Percentiles rank a stretch among this genome's conserved stretches.
phyloP scores from a whole-genome alignment of 2,888 invertebrate genomes.

The Troides aeacus region DNA sequence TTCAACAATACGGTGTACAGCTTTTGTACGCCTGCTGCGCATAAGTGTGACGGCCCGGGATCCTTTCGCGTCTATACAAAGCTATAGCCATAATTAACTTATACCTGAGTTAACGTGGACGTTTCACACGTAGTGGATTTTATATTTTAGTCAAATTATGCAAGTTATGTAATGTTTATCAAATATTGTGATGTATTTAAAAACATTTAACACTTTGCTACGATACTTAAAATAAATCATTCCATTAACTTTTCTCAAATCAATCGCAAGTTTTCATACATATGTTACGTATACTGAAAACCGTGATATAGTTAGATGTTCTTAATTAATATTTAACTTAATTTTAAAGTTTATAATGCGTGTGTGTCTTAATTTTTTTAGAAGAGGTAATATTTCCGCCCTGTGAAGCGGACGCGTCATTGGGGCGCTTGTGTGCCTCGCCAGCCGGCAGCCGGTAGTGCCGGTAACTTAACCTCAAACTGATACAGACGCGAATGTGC shows the following conservation, averaged over 20 bases:
- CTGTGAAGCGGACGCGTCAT: conserved; percentile 54
- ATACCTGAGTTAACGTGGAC: conserved; percentile 67
- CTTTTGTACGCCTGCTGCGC: conserved; percentile 74
- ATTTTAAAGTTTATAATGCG: conserved; percentile 3
- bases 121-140: conserved; percentile 52
- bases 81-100: conserved; percentile 71
- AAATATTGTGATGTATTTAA: background rate
- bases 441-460: conserved; percentile 68
- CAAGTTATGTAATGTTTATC: background rate
- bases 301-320: too few species aligned
- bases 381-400: conserved; percentile 45
- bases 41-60: conserved; percentile 71
- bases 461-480: conserved; percentile 79
- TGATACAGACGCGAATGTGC: conserved; percentile 76
- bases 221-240: background rate
- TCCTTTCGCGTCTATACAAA: conserved; percentile 70
- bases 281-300: too few species aligned
- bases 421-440: conserved; percentile 63
- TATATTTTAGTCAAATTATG: conserved; percentile 5
- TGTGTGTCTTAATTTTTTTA: conserved; percentile 25
- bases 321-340: background rate
- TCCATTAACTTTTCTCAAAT: background rate
- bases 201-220: background rate
- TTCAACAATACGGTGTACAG: conserved; percentile 52
- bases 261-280: too few species aligned